phyloP scores from a whole-genome alignment of 1,140 invertebrate species.

The Vanessa atalanta region DNA sequence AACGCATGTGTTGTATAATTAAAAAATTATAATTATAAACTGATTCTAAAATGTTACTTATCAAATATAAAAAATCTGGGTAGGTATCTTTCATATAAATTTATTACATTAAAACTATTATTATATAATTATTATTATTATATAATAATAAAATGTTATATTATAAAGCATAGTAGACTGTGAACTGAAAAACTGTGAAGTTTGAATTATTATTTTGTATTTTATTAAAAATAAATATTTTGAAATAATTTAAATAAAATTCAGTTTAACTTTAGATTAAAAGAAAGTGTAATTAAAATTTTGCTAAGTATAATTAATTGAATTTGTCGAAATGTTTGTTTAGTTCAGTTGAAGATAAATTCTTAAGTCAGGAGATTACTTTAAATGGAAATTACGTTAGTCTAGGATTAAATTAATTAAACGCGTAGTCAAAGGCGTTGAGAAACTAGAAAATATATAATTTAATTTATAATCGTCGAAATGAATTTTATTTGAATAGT shows the following conservation, averaged over 20 bases:
- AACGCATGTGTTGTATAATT: constrained; percentile 33
- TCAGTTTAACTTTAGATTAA: background rate
- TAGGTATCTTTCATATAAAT: background rate
- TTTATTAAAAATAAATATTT: no score
- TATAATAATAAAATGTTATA: no score
- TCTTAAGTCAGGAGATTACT: background rate
- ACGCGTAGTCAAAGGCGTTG: background rate
- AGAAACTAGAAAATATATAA: no score
- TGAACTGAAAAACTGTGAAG: no score
- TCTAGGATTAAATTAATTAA: background rate
- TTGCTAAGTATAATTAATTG: background rate
- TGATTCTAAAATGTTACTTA: background rate
- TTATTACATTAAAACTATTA: background rate
- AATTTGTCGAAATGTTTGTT: background rate
- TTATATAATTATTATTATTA: no score
- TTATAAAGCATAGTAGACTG: no score
- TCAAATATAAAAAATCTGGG: background rate
- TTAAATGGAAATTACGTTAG: background rate
- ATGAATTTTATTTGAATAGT: no score
- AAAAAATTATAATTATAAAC: background rate
- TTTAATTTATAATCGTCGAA: no score
- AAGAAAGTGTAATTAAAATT: background rate
- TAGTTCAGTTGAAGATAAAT: background rate
- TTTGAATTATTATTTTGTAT: no score
- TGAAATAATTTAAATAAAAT: no score